phyloP scores from a whole-genome alignment of 1,140 invertebrate species.

The Achroia grisella region DNA sequence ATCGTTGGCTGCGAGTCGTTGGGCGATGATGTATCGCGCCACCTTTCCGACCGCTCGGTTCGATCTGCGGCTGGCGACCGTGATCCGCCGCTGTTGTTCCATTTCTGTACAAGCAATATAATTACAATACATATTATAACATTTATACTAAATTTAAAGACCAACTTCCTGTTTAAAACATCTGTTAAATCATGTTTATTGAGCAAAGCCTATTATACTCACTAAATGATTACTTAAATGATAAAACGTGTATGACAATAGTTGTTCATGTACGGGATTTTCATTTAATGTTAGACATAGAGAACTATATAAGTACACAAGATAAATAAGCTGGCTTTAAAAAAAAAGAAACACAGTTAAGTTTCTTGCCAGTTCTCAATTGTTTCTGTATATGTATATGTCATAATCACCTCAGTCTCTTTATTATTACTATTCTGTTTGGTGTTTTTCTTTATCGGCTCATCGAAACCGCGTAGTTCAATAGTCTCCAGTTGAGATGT shows the following conservation, averaged over 20 bases:
- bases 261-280: too few species aligned
- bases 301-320: too few species aligned
- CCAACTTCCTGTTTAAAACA: too few species aligned
- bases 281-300: too few species aligned
- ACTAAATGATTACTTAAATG: too few species aligned
- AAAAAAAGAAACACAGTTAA: too few species aligned
- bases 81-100: slow-evolving; percentile 30
- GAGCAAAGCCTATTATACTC: not conserved
- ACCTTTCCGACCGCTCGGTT: slow-evolving; percentile 13
- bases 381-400: too few species aligned
- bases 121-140: not conserved
- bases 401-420: slow-evolving; percentile 30
- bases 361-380: too few species aligned
- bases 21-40: slow-evolving; percentile 33
- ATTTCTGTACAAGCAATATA: slow-evolving; percentile 26
- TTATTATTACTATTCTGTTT: slow-evolving; percentile 36
- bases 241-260: too few species aligned
- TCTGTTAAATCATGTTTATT: too few species aligned
- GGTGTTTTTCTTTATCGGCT: slow-evolving; percentile 73
- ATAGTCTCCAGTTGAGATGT: slow-evolving; percentile 95
- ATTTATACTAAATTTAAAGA: not conserved
- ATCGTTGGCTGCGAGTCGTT: not conserved
- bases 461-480: slow-evolving; percentile 93
- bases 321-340: too few species aligned
- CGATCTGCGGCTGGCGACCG: slow-evolving; percentile 22